A percentile compares a stretch with the other conserved stretches of the same genome.
Evolutionary conservation across 2,113 vertebrate species (phyloP).

Genomic region (Notechis scutatus): DNA sequence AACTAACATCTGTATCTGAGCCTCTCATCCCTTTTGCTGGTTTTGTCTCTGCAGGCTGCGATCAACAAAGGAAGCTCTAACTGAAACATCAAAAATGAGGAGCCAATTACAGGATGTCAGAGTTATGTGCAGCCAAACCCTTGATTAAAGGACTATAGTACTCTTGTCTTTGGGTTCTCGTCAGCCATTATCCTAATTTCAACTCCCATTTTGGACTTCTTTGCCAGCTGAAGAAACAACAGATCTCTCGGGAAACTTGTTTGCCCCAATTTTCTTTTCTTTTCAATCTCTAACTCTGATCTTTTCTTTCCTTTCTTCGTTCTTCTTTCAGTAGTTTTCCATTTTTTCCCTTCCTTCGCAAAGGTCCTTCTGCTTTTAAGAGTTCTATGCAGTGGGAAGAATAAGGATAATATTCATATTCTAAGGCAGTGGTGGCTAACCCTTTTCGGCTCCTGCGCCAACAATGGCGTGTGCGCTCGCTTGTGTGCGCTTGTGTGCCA

Average conservation of each 20-base stretch:
- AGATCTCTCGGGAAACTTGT: not conserved
- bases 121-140: not conserved
- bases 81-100: not conserved
- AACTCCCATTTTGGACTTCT: not conserved
- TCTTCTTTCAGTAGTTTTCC: not conserved
- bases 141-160: not conserved
- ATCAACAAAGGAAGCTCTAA: not conserved
- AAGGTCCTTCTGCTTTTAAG: not conserved
- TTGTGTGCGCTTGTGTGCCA: no score
- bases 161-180: not conserved
- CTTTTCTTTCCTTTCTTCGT: not conserved
- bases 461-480: no score
- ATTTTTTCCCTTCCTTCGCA: no score
- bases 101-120: not conserved
- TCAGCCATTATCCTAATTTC: not conserved
- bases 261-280: not conserved
- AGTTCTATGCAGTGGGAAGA: not conserved
- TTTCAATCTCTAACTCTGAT: not conserved
- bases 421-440: no score
- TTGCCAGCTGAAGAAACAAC: not conserved
- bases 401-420: no score
- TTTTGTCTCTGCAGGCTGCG: not conserved
- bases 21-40: not conserved
- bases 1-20: not conserved
- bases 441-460: no score